phyloP scores from a whole-genome alignment of 2,113 vertebrate genomes.

The Nyctibius bracteatus region DNA sequence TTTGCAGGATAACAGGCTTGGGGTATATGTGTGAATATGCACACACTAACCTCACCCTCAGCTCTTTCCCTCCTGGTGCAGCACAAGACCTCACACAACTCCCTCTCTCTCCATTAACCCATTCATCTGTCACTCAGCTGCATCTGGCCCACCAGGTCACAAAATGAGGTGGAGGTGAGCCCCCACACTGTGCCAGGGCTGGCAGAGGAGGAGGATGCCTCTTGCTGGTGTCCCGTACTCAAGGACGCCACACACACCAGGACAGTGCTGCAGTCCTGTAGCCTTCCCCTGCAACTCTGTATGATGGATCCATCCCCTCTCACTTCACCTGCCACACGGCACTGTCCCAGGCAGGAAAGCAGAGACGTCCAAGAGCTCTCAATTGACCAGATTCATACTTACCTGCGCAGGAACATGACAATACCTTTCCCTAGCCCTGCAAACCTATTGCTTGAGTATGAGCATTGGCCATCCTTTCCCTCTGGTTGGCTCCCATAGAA shows the following conservation, averaged over 20 bases:
- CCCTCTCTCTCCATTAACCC: not conserved
- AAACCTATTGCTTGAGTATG: not conserved
- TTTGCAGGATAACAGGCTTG: not conserved
- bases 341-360: not conserved
- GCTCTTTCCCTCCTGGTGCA: not conserved
- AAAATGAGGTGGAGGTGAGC: not conserved
- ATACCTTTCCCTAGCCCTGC: not conserved
- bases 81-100: not conserved
- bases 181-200: not conserved
- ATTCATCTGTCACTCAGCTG: not conserved
- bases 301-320: not conserved
- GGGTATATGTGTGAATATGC: accelerated
- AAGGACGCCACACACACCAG: not conserved
- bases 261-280: not conserved
- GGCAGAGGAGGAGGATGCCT: not conserved
- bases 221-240: accelerated
- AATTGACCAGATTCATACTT: not conserved
- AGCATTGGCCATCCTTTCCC: not conserved
- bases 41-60: not conserved
- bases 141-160: not conserved
- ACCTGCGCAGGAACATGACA: not conserved
- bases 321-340: accelerated
- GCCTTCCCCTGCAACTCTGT: not conserved
- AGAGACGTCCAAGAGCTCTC: not conserved
- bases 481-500: not conserved